A percentile compares a stretch with the other conserved stretches of the same genome.
These are phyloP conservation scores for Phortica okadai DNA, from an alignment of 2,888 invertebrate genomes.

Conservation along the genomic window DNA sequence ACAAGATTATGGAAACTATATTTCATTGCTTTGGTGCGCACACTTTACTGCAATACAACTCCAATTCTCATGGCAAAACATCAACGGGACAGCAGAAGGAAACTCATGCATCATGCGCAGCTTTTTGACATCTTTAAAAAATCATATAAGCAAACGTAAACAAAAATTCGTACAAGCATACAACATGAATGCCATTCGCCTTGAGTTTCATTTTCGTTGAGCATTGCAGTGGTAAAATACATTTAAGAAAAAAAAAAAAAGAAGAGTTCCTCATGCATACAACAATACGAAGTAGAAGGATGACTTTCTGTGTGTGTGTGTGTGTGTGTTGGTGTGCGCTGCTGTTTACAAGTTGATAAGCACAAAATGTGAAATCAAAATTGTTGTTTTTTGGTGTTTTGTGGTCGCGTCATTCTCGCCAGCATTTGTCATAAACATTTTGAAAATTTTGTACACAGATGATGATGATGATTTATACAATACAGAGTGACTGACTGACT, in stretches of 20 bases:
- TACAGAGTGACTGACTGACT: not conserved
- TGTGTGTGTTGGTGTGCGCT: not conserved
- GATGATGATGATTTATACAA: constrained; percentile 10
- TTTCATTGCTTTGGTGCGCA: constrained; percentile 13
- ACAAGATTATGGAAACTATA: not conserved
- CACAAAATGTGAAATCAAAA: not conserved
- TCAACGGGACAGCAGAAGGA: not conserved
- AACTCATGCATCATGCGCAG: constrained; percentile 16
- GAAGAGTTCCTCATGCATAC: constrained; percentile 5
- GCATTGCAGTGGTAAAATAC: not conserved
- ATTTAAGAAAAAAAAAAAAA: not conserved
- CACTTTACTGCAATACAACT: not conserved
- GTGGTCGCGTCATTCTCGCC: not conserved
- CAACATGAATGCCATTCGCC: not conserved
- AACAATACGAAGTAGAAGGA: constrained; percentile 8
- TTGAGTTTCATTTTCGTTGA: not conserved
- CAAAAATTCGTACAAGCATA: not conserved
- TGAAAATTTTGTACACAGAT: constrained; percentile 43
- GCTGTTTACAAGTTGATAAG: not conserved
- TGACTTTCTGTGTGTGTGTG: not conserved
- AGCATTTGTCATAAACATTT: constrained; percentile 1
- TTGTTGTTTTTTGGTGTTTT: not conserved
- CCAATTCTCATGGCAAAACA: not conserved
- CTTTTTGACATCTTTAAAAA: constrained; percentile 15
- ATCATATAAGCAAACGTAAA: not conserved